Evolutionary conservation across 1,140 invertebrate genomes (phyloP), one percentile per base, ranked within the genome.

Genomic region (Oryzaephilus surinamensis): DNA sequence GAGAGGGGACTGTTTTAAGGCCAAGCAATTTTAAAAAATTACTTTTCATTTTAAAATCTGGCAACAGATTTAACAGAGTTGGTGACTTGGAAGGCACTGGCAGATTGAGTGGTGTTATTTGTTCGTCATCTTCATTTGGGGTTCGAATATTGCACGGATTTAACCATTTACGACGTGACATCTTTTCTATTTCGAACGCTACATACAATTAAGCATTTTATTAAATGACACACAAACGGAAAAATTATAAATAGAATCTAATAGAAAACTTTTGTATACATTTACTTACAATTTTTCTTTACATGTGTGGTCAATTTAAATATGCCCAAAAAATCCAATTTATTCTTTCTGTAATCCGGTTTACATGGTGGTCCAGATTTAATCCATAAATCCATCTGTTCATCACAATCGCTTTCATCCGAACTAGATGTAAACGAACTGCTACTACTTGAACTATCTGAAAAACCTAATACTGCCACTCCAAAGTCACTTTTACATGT

Each of bases 1-100:
- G 27, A 8, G 32, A 28, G 27, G 46, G 31, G 19, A 55, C 43
- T 3, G 38, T 50, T 24, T 36, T 42, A 37, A 58, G 46, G 18
- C 51, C 55, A 17, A 54, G 43, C 7, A 42, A 17, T 31, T 48
- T 33, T 31, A 61, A 49, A 39, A 61, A 61, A 38, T 48, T 38
- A 3, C 30, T 43, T 41, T 61, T 61, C 11, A 39, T 31, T 30
- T 38, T 50, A 42, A 38, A 52, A 45, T 61, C 55, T n/a, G 38
- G 38, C 8, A 42, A 34, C 20, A 33, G 28, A 40, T 52, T 58
- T 24, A 58, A 29, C 6, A 46, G 32, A 10, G 44, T 39, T 20
- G 55, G 51, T 35, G 54, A 56, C 31, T 38, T 34, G 32, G 42
- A 55, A 48, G 58, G 57, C 40, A 61, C 50, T 41, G 57, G 57